These are phyloP conservation scores for Lepeophtheirus salmonis DNA, from an alignment of 1,140 invertebrate genomes.

Conservation along the genomic window DNA sequence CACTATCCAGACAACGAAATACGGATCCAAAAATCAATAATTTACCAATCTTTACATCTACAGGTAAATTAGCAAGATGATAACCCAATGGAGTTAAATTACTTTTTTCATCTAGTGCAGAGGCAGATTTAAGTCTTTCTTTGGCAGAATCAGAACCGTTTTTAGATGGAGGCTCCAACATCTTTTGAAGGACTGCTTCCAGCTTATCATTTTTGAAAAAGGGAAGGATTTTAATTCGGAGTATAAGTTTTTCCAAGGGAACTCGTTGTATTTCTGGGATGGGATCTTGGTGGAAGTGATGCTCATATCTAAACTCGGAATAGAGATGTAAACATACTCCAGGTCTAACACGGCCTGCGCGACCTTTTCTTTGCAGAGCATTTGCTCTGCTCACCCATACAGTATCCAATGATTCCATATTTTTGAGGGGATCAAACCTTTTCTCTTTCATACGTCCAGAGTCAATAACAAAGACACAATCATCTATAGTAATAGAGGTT, in stretches of 20 bases:
- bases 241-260: conserved; percentile 27
- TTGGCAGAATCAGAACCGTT: conserved; percentile 26
- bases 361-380: conserved; percentile 27
- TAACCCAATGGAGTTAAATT: conserved; percentile 30
- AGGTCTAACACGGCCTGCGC: conserved; percentile 27
- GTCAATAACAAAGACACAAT: conserved; percentile 20
- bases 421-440: conserved; percentile 58
- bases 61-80: conserved; percentile 30
- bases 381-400: conserved; percentile 27
- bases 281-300: conserved; percentile 24
- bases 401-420: conserved; percentile 45
- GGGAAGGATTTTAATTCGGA: conserved; percentile 28
- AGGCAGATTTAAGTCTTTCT: conserved; percentile 29
- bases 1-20: conserved; percentile 31
- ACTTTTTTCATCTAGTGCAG: conserved; percentile 29
- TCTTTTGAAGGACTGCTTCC: conserved; percentile 22
- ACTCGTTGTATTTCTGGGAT: conserved; percentile 29
- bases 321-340: conserved; percentile 31
- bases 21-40: conserved; percentile 32
- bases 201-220: conserved; percentile 24
- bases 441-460: conserved; percentile 38
- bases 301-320: conserved; percentile 22
- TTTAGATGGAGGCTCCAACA: conserved; percentile 26
- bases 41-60: conserved; percentile 32
- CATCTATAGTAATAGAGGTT: conserved; percentile 21